Conservation (phyloP, 2,797 vertebrate genomes). For the Crocidura indochinensis region DNA sequence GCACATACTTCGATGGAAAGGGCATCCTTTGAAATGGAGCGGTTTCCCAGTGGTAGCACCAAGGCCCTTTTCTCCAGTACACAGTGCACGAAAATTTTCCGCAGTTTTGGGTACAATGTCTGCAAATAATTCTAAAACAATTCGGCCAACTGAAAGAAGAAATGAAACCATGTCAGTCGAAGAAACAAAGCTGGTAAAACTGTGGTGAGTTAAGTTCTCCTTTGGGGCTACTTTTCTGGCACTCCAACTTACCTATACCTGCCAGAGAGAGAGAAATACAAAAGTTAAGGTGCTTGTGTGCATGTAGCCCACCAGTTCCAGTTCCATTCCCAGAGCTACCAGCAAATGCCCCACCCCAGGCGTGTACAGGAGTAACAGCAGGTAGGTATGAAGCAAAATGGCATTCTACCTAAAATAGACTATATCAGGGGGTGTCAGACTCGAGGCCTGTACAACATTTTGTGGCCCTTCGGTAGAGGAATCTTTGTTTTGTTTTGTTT, state of each 20-base stretch:
- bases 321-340: too few relatives aligned
- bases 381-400: too few relatives aligned
- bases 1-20: constrained; percentile 97
- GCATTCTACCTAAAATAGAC: too few relatives aligned
- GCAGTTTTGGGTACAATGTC: constrained; percentile 97
- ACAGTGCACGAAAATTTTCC: constrained; percentile 97
- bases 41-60: constrained; percentile 95
- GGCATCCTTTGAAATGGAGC: constrained; percentile 98
- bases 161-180: constrained; percentile 47
- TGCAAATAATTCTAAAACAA: constrained; percentile 97
- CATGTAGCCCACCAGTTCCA: too few relatives aligned
- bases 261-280: too few relatives aligned
- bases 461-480: too few relatives aligned
- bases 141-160: constrained; percentile 92
- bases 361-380: too few relatives aligned
- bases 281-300: too few relatives aligned
- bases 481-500: too few relatives aligned
- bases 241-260: not conserved
- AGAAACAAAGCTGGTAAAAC: constrained; percentile 33
- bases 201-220: not conserved
- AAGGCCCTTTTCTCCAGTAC: constrained; percentile 97
- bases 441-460: too few relatives aligned
- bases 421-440: too few relatives aligned
- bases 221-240: constrained; percentile 38
- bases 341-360: too few relatives aligned